These are phyloP conservation scores for Amblyornis subalaris DNA, from an alignment of 2,113 vertebrate species.

Conservation along the genomic window DNA sequence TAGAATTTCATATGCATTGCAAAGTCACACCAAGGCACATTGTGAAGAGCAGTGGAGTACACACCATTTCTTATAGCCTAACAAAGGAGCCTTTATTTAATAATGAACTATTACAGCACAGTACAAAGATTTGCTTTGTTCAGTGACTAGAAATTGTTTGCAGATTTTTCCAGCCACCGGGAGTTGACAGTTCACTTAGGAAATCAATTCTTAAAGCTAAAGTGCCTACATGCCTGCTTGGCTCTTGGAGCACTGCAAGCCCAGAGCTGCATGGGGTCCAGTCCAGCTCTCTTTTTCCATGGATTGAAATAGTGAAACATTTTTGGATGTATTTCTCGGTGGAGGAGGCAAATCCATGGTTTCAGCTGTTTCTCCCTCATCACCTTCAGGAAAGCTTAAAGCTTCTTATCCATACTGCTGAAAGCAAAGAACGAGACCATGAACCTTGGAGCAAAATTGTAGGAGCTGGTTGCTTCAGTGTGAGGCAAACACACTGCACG, in stretches of 20 bases:
- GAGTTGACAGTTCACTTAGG: constrained; percentile 47
- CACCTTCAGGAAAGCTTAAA: not conserved
- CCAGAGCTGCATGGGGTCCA: not conserved
- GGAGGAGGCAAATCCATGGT: not conserved
- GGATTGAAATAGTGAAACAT: not conserved
- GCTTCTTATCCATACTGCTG: not conserved
- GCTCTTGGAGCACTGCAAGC: not conserved
- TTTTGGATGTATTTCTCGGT: not conserved
- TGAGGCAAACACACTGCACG: rapidly evolving
- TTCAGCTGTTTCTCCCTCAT: not conserved
- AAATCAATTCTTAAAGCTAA: constrained; percentile 30
- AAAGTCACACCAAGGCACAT: not conserved
- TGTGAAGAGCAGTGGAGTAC: not conserved
- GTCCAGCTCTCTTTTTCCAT: not conserved
- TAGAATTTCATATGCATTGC: not conserved
- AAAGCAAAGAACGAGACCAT: not conserved
- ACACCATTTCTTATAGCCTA: not conserved
- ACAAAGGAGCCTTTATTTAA: constrained; percentile 49
- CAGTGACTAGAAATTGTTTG: constrained; percentile 54
- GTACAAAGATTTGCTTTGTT: constrained; percentile 60
- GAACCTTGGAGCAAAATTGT: not conserved
- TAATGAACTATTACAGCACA: constrained; percentile 24
- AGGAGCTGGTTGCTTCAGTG: rapidly evolving
- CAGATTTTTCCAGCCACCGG: constrained; percentile 52
- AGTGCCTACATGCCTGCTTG: not conserved